These are phyloP conservation scores for Solea senegalensis DNA, from an alignment of 2,113 vertebrate species.

Conservation along the genomic window DNA sequence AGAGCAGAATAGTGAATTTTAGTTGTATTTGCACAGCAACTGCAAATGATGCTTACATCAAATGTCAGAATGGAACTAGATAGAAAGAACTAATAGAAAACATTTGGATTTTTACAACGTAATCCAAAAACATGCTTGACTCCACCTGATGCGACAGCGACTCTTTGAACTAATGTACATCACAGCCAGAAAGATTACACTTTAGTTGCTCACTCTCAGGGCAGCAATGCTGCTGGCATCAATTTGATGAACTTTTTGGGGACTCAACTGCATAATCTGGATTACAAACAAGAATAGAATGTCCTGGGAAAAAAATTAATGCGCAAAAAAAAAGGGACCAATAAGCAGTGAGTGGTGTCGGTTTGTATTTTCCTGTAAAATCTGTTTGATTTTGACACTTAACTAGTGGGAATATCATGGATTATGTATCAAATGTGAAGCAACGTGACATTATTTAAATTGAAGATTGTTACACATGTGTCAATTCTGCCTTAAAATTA, in stretches of 20 bases:
- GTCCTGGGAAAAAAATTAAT: no score
- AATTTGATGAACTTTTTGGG: constrained; percentile 14
- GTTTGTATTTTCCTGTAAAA: no score
- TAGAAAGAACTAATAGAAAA: not conserved
- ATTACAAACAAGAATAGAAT: constrained; percentile 11
- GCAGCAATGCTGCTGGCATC: constrained; percentile 14
- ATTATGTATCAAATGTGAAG: no score
- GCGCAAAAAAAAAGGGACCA: no score
- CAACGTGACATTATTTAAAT: no score
- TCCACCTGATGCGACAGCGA: not conserved
- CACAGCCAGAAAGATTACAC: constrained; percentile 49
- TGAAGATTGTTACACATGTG: no score
- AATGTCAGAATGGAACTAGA: not conserved
- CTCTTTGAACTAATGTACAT: constrained; percentile 39
- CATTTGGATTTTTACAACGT: not conserved
- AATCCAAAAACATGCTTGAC: constrained; percentile 29
- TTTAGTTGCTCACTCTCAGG: constrained; percentile 29
- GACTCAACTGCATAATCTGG: constrained; percentile 46
- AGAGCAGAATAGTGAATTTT: not conserved
- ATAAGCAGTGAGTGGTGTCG: no score
- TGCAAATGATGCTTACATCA: not conserved
- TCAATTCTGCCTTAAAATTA: not conserved
- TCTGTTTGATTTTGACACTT: no score
- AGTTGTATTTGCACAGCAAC: not conserved
- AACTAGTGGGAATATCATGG: no score